phyloP scores from a whole-genome alignment of 2,113 vertebrate species.

The Myrmecophaga tridactyla region DNA sequence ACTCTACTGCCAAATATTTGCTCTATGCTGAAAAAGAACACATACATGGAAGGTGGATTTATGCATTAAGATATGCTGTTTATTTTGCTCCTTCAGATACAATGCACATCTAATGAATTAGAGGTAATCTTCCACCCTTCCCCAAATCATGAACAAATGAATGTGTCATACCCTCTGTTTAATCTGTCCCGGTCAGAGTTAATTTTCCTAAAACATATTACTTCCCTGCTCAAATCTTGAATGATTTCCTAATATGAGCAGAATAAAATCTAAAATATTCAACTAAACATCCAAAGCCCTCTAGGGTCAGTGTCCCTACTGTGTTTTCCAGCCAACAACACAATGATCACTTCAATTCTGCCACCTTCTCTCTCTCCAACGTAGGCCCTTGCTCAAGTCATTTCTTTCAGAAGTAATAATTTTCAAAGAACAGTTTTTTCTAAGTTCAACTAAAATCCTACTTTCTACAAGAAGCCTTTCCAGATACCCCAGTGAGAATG shows the following conservation, averaged over 20 bases:
- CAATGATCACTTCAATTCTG: too few relatives aligned
- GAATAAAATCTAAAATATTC: background rate
- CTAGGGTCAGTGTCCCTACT: background rate
- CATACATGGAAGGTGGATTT: background rate
- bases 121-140: background rate
- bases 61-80: background rate
- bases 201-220: background rate
- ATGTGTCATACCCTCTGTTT: background rate
- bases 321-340: background rate
- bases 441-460: background rate
- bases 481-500: background rate
- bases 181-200: background rate
- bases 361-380: background rate
- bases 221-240: background rate
- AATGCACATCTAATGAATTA: background rate
- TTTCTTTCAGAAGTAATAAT: background rate
- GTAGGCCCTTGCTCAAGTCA: background rate
- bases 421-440: slow-evolving; percentile 19
- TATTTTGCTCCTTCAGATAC: background rate
- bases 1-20: slow-evolving; percentile 53
- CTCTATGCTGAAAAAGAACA: slow-evolving; percentile 5
- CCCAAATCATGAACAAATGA: background rate
- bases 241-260: background rate
- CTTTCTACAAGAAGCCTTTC: background rate
- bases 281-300: background rate